Conservation (phyloP, 2,888 invertebrate species). For the Caenorhabditis macrosperma region DNA sequence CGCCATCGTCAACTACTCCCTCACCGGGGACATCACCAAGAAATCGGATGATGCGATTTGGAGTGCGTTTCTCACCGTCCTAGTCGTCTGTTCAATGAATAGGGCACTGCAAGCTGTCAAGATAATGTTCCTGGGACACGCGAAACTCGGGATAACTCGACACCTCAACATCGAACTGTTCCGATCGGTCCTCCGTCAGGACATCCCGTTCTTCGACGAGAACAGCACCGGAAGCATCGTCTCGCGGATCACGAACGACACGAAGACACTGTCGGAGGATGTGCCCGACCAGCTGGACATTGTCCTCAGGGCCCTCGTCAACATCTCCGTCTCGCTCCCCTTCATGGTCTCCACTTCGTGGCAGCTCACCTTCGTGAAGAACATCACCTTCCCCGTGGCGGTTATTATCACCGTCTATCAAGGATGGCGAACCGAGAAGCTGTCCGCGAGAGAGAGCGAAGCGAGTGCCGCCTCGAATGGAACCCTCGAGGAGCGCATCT, state of each 20-base stretch:
- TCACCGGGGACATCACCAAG: too few relatives aligned
- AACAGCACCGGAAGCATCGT: slow-evolving; percentile 75
- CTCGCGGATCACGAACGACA: slow-evolving; percentile 52
- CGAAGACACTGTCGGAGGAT: slow-evolving; percentile 44
- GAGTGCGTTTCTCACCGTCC: too few relatives aligned
- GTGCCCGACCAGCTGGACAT: slow-evolving; percentile 54
- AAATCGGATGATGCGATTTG: too few relatives aligned
- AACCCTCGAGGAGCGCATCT: slow-evolving; percentile 54
- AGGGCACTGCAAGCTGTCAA: slow-evolving; percentile 24
- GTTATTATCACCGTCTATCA: slow-evolving; percentile 41
- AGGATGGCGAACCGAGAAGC: slow-evolving; percentile 41
- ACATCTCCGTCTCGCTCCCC: slow-evolving; percentile 38
- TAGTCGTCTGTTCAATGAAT: too few relatives aligned
- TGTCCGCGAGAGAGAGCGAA: slow-evolving; percentile 52
- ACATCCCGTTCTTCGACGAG: slow-evolving; percentile 80
- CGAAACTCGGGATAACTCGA: slow-evolving; percentile 54
- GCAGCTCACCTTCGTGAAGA: slow-evolving; percentile 45
- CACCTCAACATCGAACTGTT: slow-evolving; percentile 79
- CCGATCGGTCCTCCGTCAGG: slow-evolving; percentile 79
- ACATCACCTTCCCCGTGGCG: slow-evolving; percentile 51
- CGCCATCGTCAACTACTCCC: too few relatives aligned
- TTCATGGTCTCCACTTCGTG: slow-evolving; percentile 58
- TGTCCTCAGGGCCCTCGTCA: slow-evolving; percentile 33
- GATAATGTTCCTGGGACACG: slow-evolving; percentile 36
- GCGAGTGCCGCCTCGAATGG: slow-evolving; percentile 52